phyloP scores from a whole-genome alignment of 2,113 vertebrate species.

The Orcinus orca region DNA sequence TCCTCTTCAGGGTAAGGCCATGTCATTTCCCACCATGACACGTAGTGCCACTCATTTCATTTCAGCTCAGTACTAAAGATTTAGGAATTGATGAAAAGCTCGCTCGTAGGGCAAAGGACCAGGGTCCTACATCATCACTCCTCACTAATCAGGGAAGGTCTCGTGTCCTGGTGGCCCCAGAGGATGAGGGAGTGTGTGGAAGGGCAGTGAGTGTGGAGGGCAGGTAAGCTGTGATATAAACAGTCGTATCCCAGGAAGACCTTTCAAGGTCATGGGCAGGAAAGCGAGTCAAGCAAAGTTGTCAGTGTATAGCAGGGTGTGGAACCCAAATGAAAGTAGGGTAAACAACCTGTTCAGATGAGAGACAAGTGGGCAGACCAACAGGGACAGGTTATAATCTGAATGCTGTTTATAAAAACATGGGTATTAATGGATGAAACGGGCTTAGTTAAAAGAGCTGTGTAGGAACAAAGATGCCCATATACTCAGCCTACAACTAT shows the following conservation, averaged over 20 bases:
- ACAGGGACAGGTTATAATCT: not conserved
- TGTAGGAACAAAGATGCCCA: not conserved
- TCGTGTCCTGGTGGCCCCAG: not conserved
- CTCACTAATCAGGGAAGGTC: not conserved
- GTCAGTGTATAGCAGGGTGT: not conserved
- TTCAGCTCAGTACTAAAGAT: not conserved
- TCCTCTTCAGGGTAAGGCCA: not conserved
- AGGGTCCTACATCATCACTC: not conserved
- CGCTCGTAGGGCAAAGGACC: not conserved
- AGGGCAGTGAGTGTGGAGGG: not conserved
- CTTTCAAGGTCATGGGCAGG: not conserved
- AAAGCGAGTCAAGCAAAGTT: not conserved
- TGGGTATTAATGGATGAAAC: not conserved
- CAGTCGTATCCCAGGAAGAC: not conserved
- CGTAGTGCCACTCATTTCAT: not conserved
- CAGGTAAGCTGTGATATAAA: not conserved
- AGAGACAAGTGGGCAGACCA: not conserved
- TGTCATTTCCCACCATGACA: not conserved
- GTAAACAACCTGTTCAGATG: not conserved
- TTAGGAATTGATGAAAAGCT: not conserved
- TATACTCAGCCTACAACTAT: not conserved
- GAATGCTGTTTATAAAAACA: not conserved
- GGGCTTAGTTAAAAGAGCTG: not conserved
- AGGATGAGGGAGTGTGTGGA: not conserved
- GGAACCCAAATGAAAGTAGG: not conserved